Percentiles rank a stretch among this genome's conserved stretches.
Conservation (phyloP, 2,888 invertebrate species). For the Gasteruption jaculator region DNA sequence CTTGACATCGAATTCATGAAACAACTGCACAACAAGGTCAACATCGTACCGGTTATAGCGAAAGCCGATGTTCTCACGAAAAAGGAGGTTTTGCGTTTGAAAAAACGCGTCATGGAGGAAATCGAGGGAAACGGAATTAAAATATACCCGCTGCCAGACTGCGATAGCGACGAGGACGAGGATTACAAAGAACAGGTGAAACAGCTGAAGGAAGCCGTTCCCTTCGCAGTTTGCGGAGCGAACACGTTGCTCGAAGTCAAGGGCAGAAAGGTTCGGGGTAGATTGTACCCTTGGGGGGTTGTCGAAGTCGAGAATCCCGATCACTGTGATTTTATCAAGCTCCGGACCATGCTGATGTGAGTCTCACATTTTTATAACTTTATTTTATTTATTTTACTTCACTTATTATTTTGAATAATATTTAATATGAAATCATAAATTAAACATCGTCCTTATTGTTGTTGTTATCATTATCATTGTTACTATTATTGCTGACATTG, state of each 20-base stretch:
- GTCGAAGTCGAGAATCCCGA: constrained; percentile 98
- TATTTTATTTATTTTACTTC: background rate
- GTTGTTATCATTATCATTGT: background rate
- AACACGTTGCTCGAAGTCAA: constrained; percentile 87
- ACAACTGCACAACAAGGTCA: constrained; percentile 90
- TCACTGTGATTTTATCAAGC: constrained; percentile 96
- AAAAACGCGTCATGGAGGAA: constrained; percentile 85
- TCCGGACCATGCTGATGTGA: constrained; percentile 92
- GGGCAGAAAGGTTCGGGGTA: constrained; percentile 87
- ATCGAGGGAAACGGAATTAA: constrained; percentile 87
- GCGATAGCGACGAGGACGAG: constrained; percentile 93
- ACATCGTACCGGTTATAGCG: constrained; percentile 96
- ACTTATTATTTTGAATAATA: constrained; percentile 9
- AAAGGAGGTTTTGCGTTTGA: constrained; percentile 82
- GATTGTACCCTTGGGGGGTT: constrained; percentile 97
- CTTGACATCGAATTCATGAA: constrained; percentile 95
- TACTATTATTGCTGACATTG: background rate
- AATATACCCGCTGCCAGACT: constrained; percentile 93
- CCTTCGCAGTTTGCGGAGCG: constrained; percentile 97
- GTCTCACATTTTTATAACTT: constrained; percentile 11
- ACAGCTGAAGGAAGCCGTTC: constrained; percentile 88
- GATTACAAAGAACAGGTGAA: constrained; percentile 93
- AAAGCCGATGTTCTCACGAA: constrained; percentile 94
- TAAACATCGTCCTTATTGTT: background rate
- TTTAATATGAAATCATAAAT: background rate